These are phyloP conservation scores for Falco punctatus DNA, from an alignment of 2,113 vertebrate genomes.

Conservation along the genomic window DNA sequence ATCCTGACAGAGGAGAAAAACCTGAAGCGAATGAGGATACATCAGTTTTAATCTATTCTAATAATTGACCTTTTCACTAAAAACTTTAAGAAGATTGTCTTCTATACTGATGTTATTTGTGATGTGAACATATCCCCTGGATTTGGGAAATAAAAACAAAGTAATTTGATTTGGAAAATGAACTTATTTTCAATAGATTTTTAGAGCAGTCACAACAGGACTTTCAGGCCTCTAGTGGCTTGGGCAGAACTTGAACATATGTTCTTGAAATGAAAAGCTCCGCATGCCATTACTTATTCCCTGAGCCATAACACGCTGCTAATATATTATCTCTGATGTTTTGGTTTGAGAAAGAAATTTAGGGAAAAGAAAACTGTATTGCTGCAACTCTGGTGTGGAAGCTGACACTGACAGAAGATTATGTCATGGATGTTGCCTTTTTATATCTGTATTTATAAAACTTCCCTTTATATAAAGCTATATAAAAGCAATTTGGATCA, in stretches of 20 bases:
- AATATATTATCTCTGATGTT: neutral
- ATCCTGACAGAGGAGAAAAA: neutral
- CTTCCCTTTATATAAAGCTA: neutral
- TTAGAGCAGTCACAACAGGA: neutral
- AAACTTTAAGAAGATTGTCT: conserved; percentile 15
- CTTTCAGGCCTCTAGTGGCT: neutral
- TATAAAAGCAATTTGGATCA: neutral
- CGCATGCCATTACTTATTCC: neutral
- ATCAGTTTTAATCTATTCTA: neutral
- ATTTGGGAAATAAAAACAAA: neutral
- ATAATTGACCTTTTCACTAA: neutral
- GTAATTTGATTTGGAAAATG: conserved; percentile 13
- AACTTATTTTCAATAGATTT: neutral
- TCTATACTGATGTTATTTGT: neutral
- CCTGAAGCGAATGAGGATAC: neutral
- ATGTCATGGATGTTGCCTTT: neutral
- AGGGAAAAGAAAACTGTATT: neutral
- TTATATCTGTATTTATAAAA: neutral
- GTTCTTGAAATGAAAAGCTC: conserved; percentile 22
- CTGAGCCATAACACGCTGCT: neutral
- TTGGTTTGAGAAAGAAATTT: neutral
- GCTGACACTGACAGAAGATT: neutral
- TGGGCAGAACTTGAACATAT: neutral
- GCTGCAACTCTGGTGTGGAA: neutral
- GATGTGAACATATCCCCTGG: neutral